Evolutionary conservation across 2,797 vertebrate genomes (phyloP).

Genomic region (Pipistrellus kuhlii): DNA sequence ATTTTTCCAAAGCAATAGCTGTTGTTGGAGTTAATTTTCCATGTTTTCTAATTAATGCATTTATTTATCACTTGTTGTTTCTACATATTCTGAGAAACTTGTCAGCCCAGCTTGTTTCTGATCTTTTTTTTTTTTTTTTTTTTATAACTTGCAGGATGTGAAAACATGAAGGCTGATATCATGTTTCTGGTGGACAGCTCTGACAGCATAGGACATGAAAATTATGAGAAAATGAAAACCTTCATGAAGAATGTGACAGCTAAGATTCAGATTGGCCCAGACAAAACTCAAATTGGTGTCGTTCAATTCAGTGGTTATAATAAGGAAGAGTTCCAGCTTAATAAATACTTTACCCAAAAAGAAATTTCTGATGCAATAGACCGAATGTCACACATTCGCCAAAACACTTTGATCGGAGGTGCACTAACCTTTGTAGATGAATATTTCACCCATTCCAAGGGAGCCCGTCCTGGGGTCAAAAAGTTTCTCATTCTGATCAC

Average conservation of each 20-base stretch:
- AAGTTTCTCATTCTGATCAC: conserved; percentile 92
- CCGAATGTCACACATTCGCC: conserved; percentile 82
- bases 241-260: conserved; percentile 84
- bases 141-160: conserved; percentile 76
- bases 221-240: conserved; percentile 80
- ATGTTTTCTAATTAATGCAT: conserved; percentile 25
- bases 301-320: conserved; percentile 89
- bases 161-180: conserved; percentile 81
- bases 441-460: conserved; percentile 85
- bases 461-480: conserved; percentile 85
- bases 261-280: conserved; percentile 84
- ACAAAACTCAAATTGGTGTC: conserved; percentile 87
- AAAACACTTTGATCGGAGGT: conserved; percentile 87
- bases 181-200: conserved; percentile 86
- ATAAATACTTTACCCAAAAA: conserved; percentile 75
- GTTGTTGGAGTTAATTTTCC: neutral
- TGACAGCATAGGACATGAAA: conserved; percentile 60
- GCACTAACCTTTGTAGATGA: conserved; percentile 84
- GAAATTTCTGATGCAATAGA: conserved; percentile 83
- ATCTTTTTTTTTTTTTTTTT: neutral
- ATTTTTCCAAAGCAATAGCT: neutral
- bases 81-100: neutral
- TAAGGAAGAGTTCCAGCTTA: conserved; percentile 86
- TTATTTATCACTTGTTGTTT: conserved; percentile 14
- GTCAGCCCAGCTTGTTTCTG: neutral